Base-by-base conservation (phyloP, 2,888 invertebrate species). In the Volucella inflata region DNA sequence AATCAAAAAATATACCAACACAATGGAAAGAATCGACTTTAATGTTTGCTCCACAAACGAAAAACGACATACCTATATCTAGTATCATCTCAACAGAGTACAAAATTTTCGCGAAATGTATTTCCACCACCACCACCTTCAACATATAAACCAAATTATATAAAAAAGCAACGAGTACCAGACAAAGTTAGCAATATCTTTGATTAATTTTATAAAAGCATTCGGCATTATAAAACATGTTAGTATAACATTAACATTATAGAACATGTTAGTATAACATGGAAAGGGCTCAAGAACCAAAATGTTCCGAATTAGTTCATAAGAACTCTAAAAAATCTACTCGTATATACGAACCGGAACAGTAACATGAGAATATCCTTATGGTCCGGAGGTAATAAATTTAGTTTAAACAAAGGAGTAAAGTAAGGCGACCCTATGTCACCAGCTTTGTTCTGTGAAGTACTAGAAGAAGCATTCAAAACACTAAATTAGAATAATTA, bases 381-480 rank as follows among this genome's bases (percentile, higher is more conserved):
- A 10, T 38, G 40, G 40, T 44, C 21, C 42, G 44, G 8, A 62
- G 44, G 62, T 0, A 42, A 17, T 16, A 44, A 17, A 42, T 21
- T 64, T 11, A 48, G 14, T 46, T 8, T 64, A 21, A 12, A 48
- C 1, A 64, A 36, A 64, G 64, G 36, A 30, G 48, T 64, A 3
- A 65, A 50, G 50, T 50, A 65, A 21, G 65, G 50, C 38, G 21
- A 65, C 17, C 65, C 48, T 48, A 17, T 50, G 30, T 65, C 65
- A 36, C 65, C 65, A 2, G 48, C 48, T 48, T 12, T 65, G 12
- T 65, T 65, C 48, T 50, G n/a, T 17, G 65, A 50, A 12, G 65
- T 65, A 6, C 40, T 50, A n/a, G 38, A 65, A 50, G 65, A 65
- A 21, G 30, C 36, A 21, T 21, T 21, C 21, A 21, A 21, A 21